Evolutionary conservation across 2,888 invertebrate genomes (phyloP).

Genomic region (Biston stratarius): DNA sequence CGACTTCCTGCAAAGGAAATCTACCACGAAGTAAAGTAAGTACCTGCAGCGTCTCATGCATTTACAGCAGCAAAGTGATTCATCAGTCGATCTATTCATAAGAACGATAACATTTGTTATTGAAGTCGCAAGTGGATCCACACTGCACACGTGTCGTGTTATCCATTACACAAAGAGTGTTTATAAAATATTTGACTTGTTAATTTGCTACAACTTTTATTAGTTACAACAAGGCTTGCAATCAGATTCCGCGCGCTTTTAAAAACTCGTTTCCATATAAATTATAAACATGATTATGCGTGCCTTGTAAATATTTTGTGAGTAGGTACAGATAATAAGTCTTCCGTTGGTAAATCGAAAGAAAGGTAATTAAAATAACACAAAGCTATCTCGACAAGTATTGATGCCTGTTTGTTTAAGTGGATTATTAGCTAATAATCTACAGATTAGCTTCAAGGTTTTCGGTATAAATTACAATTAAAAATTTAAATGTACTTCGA

Average conservation of each 20-base stretch:
- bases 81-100: constrained; percentile 55
- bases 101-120: constrained; percentile 49
- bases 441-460: constrained; percentile 51
- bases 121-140: constrained; percentile 55
- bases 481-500: background rate
- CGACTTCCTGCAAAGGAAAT: too few species aligned
- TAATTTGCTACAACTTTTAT: constrained; percentile 48
- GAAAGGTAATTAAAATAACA: constrained; percentile 3
- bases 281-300: background rate
- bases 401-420: constrained; percentile 52
- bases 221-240: constrained; percentile 41
- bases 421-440: constrained; percentile 61
- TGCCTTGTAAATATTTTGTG: background rate
- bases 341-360: background rate
- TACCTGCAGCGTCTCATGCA: constrained; percentile 45
- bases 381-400: constrained; percentile 45
- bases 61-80: constrained; percentile 52
- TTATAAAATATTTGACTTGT: constrained; percentile 64
- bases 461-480: constrained; percentile 41
- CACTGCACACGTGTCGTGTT: constrained; percentile 52
- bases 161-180: constrained; percentile 53
- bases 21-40: too few species aligned
- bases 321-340: background rate
- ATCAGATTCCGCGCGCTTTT: constrained; percentile 31
- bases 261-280: constrained; percentile 5